Conservation (phyloP, 2,888 invertebrate genomes). For the Dasypogon diadema region DNA sequence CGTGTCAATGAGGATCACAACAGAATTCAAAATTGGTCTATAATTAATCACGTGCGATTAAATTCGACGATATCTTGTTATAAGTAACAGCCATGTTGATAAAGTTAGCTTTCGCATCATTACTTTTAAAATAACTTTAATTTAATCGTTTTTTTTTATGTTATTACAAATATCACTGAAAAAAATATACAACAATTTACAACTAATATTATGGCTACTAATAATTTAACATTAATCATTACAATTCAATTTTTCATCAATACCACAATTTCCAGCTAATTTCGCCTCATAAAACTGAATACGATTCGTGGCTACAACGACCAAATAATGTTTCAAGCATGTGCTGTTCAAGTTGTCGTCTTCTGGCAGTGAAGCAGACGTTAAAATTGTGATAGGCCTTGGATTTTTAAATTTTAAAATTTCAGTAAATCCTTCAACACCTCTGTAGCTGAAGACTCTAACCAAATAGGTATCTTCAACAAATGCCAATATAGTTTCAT, state of each 20-base stretch:
- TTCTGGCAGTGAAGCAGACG: conserved; percentile 1
- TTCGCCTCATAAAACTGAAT: conserved; percentile 62
- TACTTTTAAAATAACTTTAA: too few species aligned
- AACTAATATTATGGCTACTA: too few species aligned
- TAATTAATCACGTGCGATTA: too few species aligned
- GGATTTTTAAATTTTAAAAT: conserved; percentile 60
- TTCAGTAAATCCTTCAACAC: conserved; percentile 66
- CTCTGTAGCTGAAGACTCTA: conserved; percentile 63
- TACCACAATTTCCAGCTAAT: conserved; percentile 58
- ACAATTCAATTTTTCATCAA: conserved; percentile 22
- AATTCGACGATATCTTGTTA: too few species aligned
- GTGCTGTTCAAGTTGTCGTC: conserved; percentile 22
- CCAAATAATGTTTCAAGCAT: conserved; percentile 58
- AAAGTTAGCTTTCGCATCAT: too few species aligned
- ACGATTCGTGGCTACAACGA: conserved; percentile 57
- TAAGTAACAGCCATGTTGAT: too few species aligned
- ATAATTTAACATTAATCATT: neutral
- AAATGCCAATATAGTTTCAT: conserved; percentile 70
- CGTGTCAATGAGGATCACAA: too few species aligned
- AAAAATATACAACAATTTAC: too few species aligned
- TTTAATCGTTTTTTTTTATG: too few species aligned
- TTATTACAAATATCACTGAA: too few species aligned
- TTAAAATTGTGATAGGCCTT: conserved; percentile 3
- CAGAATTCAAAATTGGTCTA: too few species aligned
- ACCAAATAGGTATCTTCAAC: conserved; percentile 65